Evolutionary conservation across 2,797 vertebrate genomes (phyloP), one percentile per base, ranked within the genome.

Genomic region (Zenarchopterus dispar): DNA sequence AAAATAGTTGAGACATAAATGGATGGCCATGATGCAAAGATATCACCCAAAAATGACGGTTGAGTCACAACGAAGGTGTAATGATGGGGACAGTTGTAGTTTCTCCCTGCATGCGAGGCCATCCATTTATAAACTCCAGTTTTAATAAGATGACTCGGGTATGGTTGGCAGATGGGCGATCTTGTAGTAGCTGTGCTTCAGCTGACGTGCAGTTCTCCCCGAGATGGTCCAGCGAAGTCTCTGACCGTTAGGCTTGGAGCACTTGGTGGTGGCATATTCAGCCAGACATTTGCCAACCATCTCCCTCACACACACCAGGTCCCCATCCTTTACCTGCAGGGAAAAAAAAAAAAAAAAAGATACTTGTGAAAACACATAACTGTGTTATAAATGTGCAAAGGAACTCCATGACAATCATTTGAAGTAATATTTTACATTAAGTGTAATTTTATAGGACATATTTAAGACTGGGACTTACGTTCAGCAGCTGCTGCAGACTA

Each of bases 201-300:
- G 84, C 76, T 97, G 96, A 47, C 95, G 89, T 28, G 96, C 96
- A 0, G 98, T 99, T 81, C 96, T 93, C 22, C 97, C 96, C 1
- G 98, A 98, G 72, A 99, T 97, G 55, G 95, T 95, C 97, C 97
- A 99, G 73, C 97, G 97, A 43, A 98, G 83, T 85, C 96, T 97
- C 88, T 97, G 96, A 67, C 91, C 73, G 41, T 94, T 96, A 0
- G 96, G 96, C 86, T 93, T 97, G 61, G 91, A 95, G 89, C 94
- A 95, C 79, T 95, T 97, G 78, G 94, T 92, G n/a, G 94, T 94
- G 56, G 96, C 93, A 47, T 99, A 99, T 76, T 98, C 97, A 19
- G 80, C 90, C 84, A 99, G 93, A 88, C 98, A 97, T 86, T 98
- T 98, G 0, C 93, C 94, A 51, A 96, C 95, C 2, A 98, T 78